A percentile compares a stretch with the other conserved stretches of the same genome.
These are phyloP conservation scores for Alsophila aescularia DNA, from an alignment of 2,888 invertebrate species.

Conservation along the genomic window DNA sequence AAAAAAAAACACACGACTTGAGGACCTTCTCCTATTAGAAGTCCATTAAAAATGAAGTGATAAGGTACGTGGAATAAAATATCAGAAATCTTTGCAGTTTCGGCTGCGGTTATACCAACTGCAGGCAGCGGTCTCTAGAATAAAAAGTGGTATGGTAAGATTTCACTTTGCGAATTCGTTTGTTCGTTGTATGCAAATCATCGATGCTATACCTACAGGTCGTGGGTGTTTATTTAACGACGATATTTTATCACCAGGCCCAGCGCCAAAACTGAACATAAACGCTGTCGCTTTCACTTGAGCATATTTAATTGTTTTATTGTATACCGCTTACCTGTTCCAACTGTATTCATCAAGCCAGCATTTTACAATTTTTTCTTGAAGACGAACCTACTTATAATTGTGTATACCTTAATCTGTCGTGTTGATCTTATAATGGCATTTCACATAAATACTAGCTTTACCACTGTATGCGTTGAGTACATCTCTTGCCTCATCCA, in stretches of 20 bases:
- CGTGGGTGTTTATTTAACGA: slow-evolving; percentile 55
- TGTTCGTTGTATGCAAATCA: slow-evolving; percentile 58
- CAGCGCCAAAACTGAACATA: slow-evolving; percentile 30
- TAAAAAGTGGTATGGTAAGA: slow-evolving; percentile 53
- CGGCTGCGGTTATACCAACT: slow-evolving; percentile 28
- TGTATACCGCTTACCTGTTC: neutral
- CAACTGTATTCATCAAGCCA: neutral
- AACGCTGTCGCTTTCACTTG: slow-evolving; percentile 47
- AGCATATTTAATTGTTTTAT: slow-evolving; percentile 32
- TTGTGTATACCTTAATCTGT: neutral
- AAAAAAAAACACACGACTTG: no score
- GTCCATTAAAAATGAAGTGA: neutral
- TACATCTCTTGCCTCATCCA: slow-evolving; percentile 7
- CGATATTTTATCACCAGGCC: slow-evolving; percentile 54
- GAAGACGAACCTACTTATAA: neutral
- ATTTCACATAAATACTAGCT: slow-evolving; percentile 1
- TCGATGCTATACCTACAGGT: slow-evolving; percentile 39
- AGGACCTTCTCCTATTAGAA: no score
- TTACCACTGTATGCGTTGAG: slow-evolving; percentile 11
- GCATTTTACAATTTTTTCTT: neutral
- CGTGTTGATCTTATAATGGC: neutral
- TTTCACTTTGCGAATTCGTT: slow-evolving; percentile 58
- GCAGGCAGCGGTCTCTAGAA: slow-evolving; percentile 38
- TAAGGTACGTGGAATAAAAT: slow-evolving; percentile 21
- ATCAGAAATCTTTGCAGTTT: slow-evolving; percentile 12